Conservation (phyloP, 2,888 invertebrate species). For the Torymus tubicola region DNA sequence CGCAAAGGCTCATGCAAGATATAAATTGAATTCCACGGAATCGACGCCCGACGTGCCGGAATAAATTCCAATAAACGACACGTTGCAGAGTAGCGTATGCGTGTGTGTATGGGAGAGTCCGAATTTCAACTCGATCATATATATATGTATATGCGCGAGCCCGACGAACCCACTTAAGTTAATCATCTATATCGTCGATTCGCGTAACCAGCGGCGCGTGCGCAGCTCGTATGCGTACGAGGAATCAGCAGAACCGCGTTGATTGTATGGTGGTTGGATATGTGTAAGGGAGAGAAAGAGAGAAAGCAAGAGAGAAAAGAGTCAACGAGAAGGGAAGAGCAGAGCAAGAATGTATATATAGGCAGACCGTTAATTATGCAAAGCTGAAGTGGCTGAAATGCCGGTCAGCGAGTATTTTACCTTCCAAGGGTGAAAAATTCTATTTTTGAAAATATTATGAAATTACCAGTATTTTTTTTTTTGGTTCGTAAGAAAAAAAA, state of each 20-base stretch:
- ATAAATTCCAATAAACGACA: constrained; percentile 56
- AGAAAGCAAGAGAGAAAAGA: constrained; percentile 12
- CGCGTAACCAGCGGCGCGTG: not conserved
- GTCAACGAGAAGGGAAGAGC: constrained; percentile 38
- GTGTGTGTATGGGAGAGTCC: not conserved
- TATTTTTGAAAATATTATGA: too few relatives aligned
- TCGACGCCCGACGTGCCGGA: constrained; percentile 20
- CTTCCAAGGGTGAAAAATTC: too few relatives aligned
- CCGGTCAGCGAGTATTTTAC: too few relatives aligned
- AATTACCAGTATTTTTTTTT: too few relatives aligned
- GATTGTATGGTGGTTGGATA: constrained; percentile 65
- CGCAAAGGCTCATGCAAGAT: constrained; percentile 1
- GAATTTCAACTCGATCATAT: constrained; percentile 12
- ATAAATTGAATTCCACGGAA: constrained; percentile 49
- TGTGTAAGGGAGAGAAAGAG: not conserved
- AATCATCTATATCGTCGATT: constrained; percentile 38
- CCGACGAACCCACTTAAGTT: constrained; percentile 41
- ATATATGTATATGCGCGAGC: not conserved
- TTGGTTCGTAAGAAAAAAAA: too few relatives aligned
- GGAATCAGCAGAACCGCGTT: constrained; percentile 62
- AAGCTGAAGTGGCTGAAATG: too few relatives aligned
- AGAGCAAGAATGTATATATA: not conserved
- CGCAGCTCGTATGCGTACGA: constrained; percentile 6
- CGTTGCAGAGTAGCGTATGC: not conserved
- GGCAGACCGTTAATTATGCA: too few relatives aligned